Evolutionary conservation across 1,140 invertebrate species (phyloP), one percentile per base, ranked within the genome.

Genomic region (Druon quercuslanigerum): DNA sequence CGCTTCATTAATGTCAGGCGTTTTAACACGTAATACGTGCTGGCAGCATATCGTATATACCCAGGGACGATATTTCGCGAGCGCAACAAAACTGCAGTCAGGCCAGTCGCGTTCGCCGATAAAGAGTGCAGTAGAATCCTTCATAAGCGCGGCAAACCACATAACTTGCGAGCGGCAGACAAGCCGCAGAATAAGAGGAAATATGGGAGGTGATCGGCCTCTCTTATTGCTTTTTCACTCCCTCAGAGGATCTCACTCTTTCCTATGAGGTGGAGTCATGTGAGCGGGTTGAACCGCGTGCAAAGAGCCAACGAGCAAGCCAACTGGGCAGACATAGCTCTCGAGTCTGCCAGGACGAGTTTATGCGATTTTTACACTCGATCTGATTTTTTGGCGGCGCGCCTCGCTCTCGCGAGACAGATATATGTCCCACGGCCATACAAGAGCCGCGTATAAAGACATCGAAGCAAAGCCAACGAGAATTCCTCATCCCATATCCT

Each of bases 311-410:
- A 33, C 71, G 82, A 86, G 83, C 83, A 82, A 87, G 82, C 82
- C 81, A 83, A 86, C 81, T 79, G 82, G 79, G 84, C 85, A 73
- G 86, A 90, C 88, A 89, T 90, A 89, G 89, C 89, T 91, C 85
- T 87, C 85, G 83, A 88, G 86, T 87, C 84, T 85, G 87, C 80
- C 89, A 89, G 87, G 90, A 91, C 90, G 90, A 91, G 90, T 91
- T 91, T 91, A 91, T 91, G 90, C 89, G 90, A 91, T 91, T 91
- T 91, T 91, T 91, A 91, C 90, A 91, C 90, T 91, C 90, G 89
- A 91, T 91, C 90, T 91, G 90, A 91, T 91, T 91, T 91, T 91
- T 91, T 91, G 90, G 90, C 90, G 90, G 90, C 90, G 89, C 88
- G 88, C 89, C 89, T 90, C 88, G 88, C 82, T 89, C 85, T 88